Percentiles rank a stretch among this genome's conserved stretches.
Evolutionary conservation across 1,140 invertebrate genomes (phyloP).

Genomic region (Psilanteris sp.): DNA sequence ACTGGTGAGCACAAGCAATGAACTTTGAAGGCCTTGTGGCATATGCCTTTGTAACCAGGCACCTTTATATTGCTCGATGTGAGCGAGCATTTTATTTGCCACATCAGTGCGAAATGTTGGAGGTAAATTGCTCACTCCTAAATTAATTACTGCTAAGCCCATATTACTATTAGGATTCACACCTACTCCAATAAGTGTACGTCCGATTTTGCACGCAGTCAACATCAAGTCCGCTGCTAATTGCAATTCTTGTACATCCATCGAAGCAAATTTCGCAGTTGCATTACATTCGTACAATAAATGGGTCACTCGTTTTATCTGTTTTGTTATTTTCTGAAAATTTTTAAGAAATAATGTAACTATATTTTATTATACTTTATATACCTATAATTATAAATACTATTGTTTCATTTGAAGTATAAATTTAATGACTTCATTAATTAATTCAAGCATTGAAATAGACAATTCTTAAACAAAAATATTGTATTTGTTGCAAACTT

Average conservation of each 20-base stretch:
- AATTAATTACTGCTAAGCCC: conserved; percentile 83
- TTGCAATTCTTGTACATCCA: conserved; percentile 82
- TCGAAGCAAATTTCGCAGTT: conserved; percentile 75
- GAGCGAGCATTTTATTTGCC: conserved; percentile 84
- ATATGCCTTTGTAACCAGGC: conserved; percentile 82
- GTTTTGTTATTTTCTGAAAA: conserved; percentile 82
- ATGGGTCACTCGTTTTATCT: conserved; percentile 81
- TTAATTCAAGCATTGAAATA: too few species aligned
- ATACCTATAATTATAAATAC: too few species aligned
- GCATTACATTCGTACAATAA: conserved; percentile 78
- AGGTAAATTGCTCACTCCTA: conserved; percentile 83
- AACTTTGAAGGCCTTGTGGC: conserved; percentile 81
- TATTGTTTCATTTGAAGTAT: too few species aligned
- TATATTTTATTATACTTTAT: too few species aligned
- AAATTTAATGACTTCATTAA: too few species aligned
- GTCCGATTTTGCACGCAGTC: conserved; percentile 83
- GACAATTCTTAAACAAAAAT: too few species aligned
- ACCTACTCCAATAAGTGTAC: conserved; percentile 82
- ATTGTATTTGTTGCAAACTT: too few species aligned
- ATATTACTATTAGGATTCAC: conserved; percentile 83
- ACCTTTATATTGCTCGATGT: conserved; percentile 82
- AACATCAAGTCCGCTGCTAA: conserved; percentile 84
- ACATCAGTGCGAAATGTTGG: conserved; percentile 84
- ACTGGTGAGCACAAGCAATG: conserved; percentile 80
- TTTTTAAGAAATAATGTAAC: conserved; percentile 14